These are phyloP conservation scores for Calycopis cecrops DNA, from an alignment of 1,140 invertebrate species.

Conservation along the genomic window DNA sequence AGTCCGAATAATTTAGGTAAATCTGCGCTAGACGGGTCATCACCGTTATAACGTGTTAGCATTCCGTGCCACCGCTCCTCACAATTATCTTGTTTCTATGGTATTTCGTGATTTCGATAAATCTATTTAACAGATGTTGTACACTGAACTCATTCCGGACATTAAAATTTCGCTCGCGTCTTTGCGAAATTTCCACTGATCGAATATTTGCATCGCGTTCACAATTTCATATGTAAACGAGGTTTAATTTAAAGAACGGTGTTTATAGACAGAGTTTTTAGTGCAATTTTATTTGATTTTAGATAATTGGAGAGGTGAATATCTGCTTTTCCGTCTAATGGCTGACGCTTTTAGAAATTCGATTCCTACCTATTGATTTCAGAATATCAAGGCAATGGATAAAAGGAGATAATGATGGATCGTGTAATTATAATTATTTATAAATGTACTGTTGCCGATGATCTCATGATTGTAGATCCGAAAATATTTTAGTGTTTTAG, in stretches of 20 bases:
- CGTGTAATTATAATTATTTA: no score
- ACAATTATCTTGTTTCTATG: slow-evolving; percentile 61
- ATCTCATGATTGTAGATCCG: no score
- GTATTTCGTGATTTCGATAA: slow-evolving; percentile 49
- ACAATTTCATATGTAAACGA: slow-evolving; percentile 9
- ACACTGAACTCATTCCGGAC: slow-evolving; percentile 12
- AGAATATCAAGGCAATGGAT: no score
- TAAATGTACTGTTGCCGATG: no score
- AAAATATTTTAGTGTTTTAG: no score
- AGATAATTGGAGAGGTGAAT: no score
- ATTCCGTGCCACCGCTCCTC: slow-evolving; percentile 44
- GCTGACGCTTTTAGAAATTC: no score
- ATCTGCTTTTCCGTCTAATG: no score
- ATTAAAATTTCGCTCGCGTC: slow-evolving; percentile 36
- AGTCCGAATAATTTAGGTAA: slow-evolving; percentile 68
- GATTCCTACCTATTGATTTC: no score
- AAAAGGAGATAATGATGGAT: no score
- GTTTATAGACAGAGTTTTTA: slow-evolving; percentile 2
- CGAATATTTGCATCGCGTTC: slow-evolving; percentile 19
- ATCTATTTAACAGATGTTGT: slow-evolving; percentile 28
- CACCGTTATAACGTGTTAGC: slow-evolving; percentile 59
- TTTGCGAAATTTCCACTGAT: slow-evolving; percentile 28
- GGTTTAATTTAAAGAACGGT: slow-evolving; percentile 12
- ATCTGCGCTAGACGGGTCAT: slow-evolving; percentile 53
- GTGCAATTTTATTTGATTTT: no score